Evolutionary conservation across 1,140 invertebrate species (phyloP), one percentile per base, ranked within the genome.

Genomic region (Leptoteleia sp.): DNA sequence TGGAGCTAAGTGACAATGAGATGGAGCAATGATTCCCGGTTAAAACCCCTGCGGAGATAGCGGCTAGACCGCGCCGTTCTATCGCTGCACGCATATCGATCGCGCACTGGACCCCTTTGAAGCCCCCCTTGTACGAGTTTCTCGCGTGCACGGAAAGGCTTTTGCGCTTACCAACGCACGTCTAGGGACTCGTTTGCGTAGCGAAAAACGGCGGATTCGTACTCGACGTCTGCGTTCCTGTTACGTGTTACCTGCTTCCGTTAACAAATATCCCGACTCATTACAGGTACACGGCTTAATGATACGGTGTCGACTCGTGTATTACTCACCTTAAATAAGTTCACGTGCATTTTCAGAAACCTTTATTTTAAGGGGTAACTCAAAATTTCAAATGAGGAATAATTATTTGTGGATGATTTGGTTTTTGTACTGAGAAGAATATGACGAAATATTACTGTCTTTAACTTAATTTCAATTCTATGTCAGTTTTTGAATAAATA

Each of bases 101-200:
- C 72, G 54, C 43, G 31, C 31, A 52, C 29, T 68, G 72, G 52
- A 61, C 62, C 54, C 62, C 45, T 75, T 52, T 38, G 37, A 59
- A 65, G 52, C 61, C 52, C 43, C 52, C 50, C 31, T n/a, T 29
- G 61, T 29, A 43, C 16, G 25, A 76, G 42, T 54, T 68, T 68
- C 55, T 76, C 55, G 72, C 72, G 57, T 76, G 72, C 47, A 67
- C 35, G 31, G 35, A 57, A 73, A 72, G 27, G 42, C 52, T 54
- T 73, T 48, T 13, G 47, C 37, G 67, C 22, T 43, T 9, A 54
- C 17, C 27, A 71, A 43, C 43, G 17, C 43, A 29, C 45, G 11
- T 6, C 52, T 59, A 12, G 54, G 35, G 67, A 40, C 40, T 35
- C 50, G 27, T 27, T 43, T 6, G 15, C 31, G 25, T 50, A 3